Evolutionary conservation across 2,888 invertebrate genomes (phyloP), one percentile per base, ranked within the genome.

Genomic region (Neoaliturus tenellus): DNA sequence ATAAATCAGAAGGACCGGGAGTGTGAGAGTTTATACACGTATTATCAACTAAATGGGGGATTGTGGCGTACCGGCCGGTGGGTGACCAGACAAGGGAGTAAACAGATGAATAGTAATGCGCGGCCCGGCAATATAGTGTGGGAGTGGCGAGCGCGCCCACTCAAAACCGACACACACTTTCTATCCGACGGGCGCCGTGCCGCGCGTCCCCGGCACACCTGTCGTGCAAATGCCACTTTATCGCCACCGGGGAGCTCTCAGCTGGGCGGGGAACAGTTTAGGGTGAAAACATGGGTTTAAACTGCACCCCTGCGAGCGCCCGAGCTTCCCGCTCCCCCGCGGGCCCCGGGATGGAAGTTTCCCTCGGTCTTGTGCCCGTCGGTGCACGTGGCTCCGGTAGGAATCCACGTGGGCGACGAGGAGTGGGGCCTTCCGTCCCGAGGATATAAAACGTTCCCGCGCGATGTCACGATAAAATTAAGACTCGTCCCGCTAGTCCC

Each of bases 381-480:
- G 44, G 8, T 71, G 41, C 71, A 71, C 71, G 71, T 71, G 71
- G 71, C 71, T 20, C 35, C 20, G 39, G 35, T 62, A 62, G 71
- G 71, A 71, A 75, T 44, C 44, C 44, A 41, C 73, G 73, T 75
- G 73, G 73, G 73, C 73, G 73, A 44, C 44, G 28, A 62, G 62
- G 62, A 62, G 62, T 31, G 62, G 71, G 33, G 48, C 78, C 78
- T 51, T 51, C 51, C 78, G 25, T 48, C 28, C 73, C 28, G 31
- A 25, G 33, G 10, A 55, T 8, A 33, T 28, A 48, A 25, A 55
- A 35, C 33, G 78, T 78, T 78, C 78, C 78, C 78, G 78, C 75
- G 75, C 78, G 78, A 78, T 78, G 78, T 78, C 78, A 78, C 78
- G 55, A 78, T 78, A 51, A 78, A 78, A 78, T 78, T 33, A 78